phyloP scores from a whole-genome alignment of 2,113 vertebrate genomes.

The Poecile atricapillus region DNA sequence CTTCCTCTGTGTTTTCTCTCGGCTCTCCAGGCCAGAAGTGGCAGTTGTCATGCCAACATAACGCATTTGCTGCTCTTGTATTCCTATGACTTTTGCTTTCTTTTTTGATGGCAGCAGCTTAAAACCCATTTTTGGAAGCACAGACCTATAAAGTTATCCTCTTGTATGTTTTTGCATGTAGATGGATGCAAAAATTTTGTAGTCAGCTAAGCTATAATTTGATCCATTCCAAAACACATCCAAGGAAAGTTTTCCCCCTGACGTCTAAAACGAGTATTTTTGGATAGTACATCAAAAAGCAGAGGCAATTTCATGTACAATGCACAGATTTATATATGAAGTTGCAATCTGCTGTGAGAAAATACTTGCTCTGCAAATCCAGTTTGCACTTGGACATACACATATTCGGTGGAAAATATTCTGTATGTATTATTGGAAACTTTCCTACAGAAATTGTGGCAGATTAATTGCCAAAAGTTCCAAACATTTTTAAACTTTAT shows the following conservation, averaged over 20 bases:
- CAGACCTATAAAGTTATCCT: background rate
- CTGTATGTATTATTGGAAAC: background rate
- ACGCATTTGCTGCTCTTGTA: background rate
- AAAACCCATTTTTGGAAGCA: background rate
- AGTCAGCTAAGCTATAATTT: background rate
- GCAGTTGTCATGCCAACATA: conserved; percentile 63
- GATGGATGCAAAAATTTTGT: background rate
- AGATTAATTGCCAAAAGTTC: background rate
- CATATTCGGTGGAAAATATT: background rate
- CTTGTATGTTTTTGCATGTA: background rate
- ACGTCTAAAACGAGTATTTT: background rate
- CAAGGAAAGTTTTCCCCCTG: background rate
- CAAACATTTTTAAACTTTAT: background rate
- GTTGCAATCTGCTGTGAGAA: background rate
- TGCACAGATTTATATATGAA: background rate
- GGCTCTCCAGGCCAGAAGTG: background rate
- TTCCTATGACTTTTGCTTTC: background rate
- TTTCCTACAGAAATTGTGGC: background rate
- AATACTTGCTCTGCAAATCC: background rate
- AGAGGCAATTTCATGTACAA: background rate
- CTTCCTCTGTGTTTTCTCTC: background rate
- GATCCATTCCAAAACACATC: background rate
- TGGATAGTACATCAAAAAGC: background rate
- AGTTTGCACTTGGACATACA: background rate
- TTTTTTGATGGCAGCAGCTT: background rate